A percentile compares a stretch with the other conserved stretches of the same genome.
Conservation (phyloP, 2,113 vertebrate genomes). For the Lepus europaeus region DNA sequence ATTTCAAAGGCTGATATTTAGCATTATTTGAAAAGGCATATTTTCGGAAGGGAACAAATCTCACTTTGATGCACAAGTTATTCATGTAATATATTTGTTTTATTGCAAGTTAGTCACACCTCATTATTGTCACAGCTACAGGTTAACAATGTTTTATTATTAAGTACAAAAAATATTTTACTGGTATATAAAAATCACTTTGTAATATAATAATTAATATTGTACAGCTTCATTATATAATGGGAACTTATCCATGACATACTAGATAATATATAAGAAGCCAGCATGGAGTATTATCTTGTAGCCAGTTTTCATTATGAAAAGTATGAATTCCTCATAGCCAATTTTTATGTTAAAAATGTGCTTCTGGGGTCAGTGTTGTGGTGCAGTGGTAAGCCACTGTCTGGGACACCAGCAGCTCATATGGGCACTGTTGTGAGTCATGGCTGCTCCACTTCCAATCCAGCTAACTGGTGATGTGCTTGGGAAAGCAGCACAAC, state of each 20-base stretch:
- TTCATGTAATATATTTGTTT: not conserved
- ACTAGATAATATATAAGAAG: not conserved
- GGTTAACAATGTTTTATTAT: not conserved
- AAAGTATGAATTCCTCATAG: not conserved
- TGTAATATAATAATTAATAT: not conserved
- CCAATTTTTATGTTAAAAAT: too few relatives aligned
- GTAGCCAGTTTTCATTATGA: not conserved
- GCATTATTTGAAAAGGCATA: constrained; percentile 30
- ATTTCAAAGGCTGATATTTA: not conserved
- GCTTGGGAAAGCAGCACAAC: too few relatives aligned
- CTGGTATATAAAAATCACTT: not conserved
- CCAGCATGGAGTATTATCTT: not conserved
- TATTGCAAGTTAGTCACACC: not conserved
- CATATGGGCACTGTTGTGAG: too few relatives aligned
- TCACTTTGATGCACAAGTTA: not conserved
- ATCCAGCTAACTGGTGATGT: too few relatives aligned
- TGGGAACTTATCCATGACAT: not conserved
- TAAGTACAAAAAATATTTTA: not conserved
- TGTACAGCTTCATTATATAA: not conserved
- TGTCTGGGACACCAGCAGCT: too few relatives aligned
- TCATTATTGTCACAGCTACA: not conserved
- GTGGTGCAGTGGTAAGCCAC: too few relatives aligned
- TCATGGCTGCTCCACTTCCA: too few relatives aligned
- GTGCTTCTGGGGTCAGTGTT: too few relatives aligned
- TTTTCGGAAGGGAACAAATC: not conserved